A percentile compares a stretch with the other conserved stretches of the same genome.
Evolutionary conservation across 2,797 vertebrate genomes (phyloP).

Genomic region (Salarias fasciatus): DNA sequence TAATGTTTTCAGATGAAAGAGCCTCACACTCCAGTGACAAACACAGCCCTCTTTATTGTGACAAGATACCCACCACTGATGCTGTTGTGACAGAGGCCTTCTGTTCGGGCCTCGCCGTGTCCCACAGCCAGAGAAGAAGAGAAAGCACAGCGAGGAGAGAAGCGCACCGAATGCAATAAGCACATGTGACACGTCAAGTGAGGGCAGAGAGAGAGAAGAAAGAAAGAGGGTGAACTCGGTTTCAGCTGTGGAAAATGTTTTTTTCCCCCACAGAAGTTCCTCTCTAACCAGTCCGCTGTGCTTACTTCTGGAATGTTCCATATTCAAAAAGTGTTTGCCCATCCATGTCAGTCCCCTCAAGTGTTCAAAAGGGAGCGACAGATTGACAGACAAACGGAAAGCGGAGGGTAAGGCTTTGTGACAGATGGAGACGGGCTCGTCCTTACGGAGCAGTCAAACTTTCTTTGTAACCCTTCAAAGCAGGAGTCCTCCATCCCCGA

Average conservation of each 20-base stretch:
- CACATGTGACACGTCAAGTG: constrained; percentile 61
- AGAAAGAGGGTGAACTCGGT: constrained; percentile 32
- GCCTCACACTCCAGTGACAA: constrained; percentile 55
- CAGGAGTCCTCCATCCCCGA: constrained; percentile 33
- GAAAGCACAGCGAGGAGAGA: constrained; percentile 17
- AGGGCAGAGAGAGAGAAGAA: constrained; percentile 14
- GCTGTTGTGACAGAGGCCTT: constrained; percentile 62
- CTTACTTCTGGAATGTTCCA: constrained; percentile 66
- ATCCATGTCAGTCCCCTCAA: constrained; percentile 40
- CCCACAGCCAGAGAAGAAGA: constrained; percentile 45
- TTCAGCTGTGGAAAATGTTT: constrained; percentile 60
- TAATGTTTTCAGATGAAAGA: constrained; percentile 55
- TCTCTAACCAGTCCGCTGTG: constrained; percentile 37
- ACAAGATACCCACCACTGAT: constrained; percentile 62
- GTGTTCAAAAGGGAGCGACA: constrained; percentile 46
- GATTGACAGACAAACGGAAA: constrained; percentile 47
- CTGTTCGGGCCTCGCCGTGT: constrained; percentile 64
- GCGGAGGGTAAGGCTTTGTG: constrained; percentile 36
- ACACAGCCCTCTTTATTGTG: constrained; percentile 65
- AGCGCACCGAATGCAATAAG: constrained; percentile 40
- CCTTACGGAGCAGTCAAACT: constrained; percentile 53
- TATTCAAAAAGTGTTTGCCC: constrained; percentile 50
- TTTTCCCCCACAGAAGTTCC: no score
- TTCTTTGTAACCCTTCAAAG: constrained; percentile 41
- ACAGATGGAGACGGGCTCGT: constrained; percentile 47